Evolutionary conservation across 30 jellyfish, hydroid and myxozoan genomes (phyloP), one percentile per base, ranked within the genome.

Genomic region (Hydractinia echinata): DNA sequence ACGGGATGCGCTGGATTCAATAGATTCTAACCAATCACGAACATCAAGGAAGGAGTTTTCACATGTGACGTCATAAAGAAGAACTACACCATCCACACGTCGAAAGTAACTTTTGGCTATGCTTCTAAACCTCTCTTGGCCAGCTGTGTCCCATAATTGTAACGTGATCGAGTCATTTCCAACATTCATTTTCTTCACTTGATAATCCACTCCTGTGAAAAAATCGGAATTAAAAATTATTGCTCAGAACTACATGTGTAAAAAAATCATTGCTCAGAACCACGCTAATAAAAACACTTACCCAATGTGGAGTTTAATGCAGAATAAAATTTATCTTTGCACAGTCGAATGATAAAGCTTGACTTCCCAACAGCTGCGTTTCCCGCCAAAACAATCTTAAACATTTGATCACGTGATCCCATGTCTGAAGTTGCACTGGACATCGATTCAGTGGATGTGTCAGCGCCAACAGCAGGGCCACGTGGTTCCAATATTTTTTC

Each of bases 321-420:
- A 51, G 94, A 84, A 72, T 72, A 93, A 73, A 93, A 93, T 48
- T 83, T 83, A 66, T 88, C 82, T 77, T 84, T 93, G 85, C 99
- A 93, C 30, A 93, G 79, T 5, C 99, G 88, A 20, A 93, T 56
- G 70, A 93, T 93, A 71, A 93, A 93, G 56, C 99, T 93, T 6
- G 99, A 93, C 73, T 93, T 93, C 20, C 99, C 99, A 61, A 93
- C 99, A 14, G 99, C 99, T 4, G 99, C 99, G 81, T 93, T 87
- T 60, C 99, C 99, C 4, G 96, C 99, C 79, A 93, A 79, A 7
- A 93, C 99, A 7, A 93, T 84, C 77, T 93, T 93, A 73, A 82
- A 93, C 99, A 87, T 87, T 67, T 94, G 76, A 68, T 93, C 99
- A 7, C 95, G 96, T 51, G 77, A 82, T 5, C 88, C 61, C 14